Evolutionary conservation across 1,140 invertebrate genomes (phyloP).

Genomic region (Nephila pilipes): DNA sequence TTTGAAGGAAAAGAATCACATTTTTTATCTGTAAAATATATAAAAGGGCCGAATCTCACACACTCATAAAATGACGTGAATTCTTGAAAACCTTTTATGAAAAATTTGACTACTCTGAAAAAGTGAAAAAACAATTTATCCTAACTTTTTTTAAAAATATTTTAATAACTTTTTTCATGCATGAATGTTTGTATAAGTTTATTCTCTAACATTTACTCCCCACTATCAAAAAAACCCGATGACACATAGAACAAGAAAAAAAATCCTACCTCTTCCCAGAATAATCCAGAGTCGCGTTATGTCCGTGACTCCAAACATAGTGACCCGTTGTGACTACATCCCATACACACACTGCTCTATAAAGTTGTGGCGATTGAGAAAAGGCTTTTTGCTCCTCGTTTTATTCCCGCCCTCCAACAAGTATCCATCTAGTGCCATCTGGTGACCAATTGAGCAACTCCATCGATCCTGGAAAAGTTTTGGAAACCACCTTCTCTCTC

Average conservation of each 20-base stretch:
- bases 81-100: too few species aligned
- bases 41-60: too few species aligned
- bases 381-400: constrained; percentile 7
- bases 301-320: constrained; percentile 50
- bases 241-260: not conserved
- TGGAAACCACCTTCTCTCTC: not conserved
- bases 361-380: constrained; percentile 25
- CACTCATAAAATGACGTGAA: too few species aligned
- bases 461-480: constrained; percentile 18
- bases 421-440: constrained; percentile 47
- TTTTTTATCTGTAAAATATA: too few species aligned
- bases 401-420: constrained; percentile 48
- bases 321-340: constrained; percentile 24
- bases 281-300: constrained; percentile 62
- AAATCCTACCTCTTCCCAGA: constrained; percentile 54
- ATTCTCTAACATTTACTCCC: not conserved
- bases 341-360: constrained; percentile 19
- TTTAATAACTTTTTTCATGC: not conserved
- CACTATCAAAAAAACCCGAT: not conserved
- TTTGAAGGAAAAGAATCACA: too few species aligned
- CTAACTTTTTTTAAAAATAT: not conserved
- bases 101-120: too few species aligned
- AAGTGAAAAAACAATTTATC: too few species aligned
- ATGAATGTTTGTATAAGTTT: not conserved
- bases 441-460: constrained; percentile 42